Evolutionary conservation across 2,888 invertebrate genomes (phyloP).

Genomic region (Embidobia sp.): DNA sequence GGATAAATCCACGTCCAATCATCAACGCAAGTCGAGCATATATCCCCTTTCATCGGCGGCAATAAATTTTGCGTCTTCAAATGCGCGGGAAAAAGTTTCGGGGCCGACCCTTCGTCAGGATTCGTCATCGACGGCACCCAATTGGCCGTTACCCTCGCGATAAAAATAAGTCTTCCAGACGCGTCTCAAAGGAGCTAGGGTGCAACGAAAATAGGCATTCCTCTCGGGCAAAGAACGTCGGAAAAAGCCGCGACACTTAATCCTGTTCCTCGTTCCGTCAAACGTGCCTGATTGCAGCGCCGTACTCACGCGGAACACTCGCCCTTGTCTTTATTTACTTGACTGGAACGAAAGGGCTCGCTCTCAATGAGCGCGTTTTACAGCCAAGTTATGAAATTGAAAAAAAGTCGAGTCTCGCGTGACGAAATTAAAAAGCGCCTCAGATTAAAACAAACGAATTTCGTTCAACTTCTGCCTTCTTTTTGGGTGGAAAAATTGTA

Average conservation of each 20-base stretch:
- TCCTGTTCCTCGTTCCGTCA: slow-evolving; percentile 55
- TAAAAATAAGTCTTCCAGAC: slow-evolving; percentile 62
- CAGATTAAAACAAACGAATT: too few species aligned
- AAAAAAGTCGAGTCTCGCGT: too few species aligned
- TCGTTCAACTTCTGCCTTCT: too few species aligned
- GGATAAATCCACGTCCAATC: not conserved
- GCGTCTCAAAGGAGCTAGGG: slow-evolving; percentile 50
- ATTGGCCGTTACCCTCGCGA: slow-evolving; percentile 58
- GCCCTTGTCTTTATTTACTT: slow-evolving; percentile 34
- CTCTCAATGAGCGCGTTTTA: not conserved
- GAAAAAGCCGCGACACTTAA: slow-evolving; percentile 48
- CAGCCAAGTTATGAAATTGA: slow-evolving; percentile 8
- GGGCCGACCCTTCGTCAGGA: slow-evolving; percentile 41
- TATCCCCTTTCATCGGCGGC: slow-evolving; percentile 11
- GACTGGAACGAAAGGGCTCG: slow-evolving; percentile 18
- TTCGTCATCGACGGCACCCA: slow-evolving; percentile 44
- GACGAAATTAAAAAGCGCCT: too few species aligned
- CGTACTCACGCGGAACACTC: slow-evolving; percentile 22
- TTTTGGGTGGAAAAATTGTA: too few species aligned
- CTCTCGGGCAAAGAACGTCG: slow-evolving; percentile 26
- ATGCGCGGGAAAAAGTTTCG: slow-evolving; percentile 23
- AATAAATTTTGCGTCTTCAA: slow-evolving; percentile 28
- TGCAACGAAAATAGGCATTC: slow-evolving; percentile 50
- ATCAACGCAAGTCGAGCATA: not conserved
- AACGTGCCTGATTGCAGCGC: slow-evolving; percentile 32